Conservation (phyloP, 2,888 invertebrate genomes). For the Acleris laterana region DNA sequence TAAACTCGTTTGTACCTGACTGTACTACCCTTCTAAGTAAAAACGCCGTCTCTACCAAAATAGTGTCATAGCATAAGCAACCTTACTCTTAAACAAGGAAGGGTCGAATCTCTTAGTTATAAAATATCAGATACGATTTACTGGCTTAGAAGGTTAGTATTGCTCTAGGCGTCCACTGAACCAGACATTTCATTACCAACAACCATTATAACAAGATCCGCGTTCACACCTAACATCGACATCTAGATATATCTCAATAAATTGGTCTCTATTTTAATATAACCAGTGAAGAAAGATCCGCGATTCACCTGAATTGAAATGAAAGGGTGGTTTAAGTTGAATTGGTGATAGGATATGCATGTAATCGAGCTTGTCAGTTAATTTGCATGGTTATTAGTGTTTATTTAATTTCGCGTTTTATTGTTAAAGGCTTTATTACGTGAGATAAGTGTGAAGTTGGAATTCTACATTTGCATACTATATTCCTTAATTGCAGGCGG, state of each 20-base stretch:
- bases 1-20: conserved; percentile 32
- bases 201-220: conserved; percentile 43
- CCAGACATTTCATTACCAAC: conserved; percentile 51
- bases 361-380: conserved; percentile 57
- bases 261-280: conserved; percentile 23
- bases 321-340: conserved; percentile 39
- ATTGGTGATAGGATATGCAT: conserved; percentile 42
- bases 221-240: conserved; percentile 32
- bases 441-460: conserved; percentile 25
- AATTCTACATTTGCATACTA: background rate
- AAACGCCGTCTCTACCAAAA: no score
- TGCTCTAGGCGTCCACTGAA: conserved; percentile 57
- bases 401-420: conserved; percentile 50
- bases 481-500: no score
- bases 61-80: no score
- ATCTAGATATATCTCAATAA: conserved; percentile 9
- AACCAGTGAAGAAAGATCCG: conserved; percentile 43
- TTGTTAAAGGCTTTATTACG: conserved; percentile 30
- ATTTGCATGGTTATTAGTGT: conserved; percentile 76
- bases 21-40: conserved; percentile 19
- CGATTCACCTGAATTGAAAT: conserved; percentile 33
- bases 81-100: no score
- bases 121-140: no score
- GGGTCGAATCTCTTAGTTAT: no score
- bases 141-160: background rate